Evolutionary conservation across 2,888 invertebrate species (phyloP).

Genomic region (Machimus rusticus): DNA sequence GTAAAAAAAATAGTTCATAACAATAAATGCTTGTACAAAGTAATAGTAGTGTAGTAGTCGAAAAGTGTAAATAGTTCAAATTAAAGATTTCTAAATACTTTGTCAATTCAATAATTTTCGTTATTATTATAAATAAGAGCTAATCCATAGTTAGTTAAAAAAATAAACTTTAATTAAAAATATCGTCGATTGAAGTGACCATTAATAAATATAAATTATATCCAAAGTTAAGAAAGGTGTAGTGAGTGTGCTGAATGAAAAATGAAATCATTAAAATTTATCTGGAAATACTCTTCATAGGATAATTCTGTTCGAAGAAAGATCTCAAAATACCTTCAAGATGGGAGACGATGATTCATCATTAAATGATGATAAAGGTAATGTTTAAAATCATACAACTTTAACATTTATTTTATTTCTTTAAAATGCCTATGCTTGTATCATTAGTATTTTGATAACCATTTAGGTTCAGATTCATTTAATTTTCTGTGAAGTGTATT

Average conservation of each 20-base stretch:
- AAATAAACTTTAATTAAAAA: not conserved
- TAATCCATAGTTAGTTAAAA: not conserved
- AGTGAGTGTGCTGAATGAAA: not conserved
- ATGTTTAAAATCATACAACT: not conserved
- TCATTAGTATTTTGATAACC: not conserved
- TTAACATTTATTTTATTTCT: too few species aligned
- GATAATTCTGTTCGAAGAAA: not conserved
- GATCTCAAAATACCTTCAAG: not conserved
- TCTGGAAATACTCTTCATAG: conserved; percentile 14
- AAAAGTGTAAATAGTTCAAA: not conserved
- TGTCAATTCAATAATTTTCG: not conserved
- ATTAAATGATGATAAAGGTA: conserved; percentile 1
- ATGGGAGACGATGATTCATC: conserved; percentile 3
- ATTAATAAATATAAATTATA: not conserved
- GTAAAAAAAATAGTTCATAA: not conserved
- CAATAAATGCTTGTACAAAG: not conserved
- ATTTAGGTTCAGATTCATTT: not conserved
- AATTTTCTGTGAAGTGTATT: not conserved
- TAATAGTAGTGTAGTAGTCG: not conserved
- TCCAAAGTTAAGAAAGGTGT: not conserved
- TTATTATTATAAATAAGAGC: not conserved
- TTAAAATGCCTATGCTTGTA: too few species aligned
- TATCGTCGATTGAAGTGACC: not conserved
- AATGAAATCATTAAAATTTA: not conserved
- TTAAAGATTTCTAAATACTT: not conserved